phyloP scores from a whole-genome alignment of 1,140 invertebrate species.

The Melipona quadrifasciata region DNA sequence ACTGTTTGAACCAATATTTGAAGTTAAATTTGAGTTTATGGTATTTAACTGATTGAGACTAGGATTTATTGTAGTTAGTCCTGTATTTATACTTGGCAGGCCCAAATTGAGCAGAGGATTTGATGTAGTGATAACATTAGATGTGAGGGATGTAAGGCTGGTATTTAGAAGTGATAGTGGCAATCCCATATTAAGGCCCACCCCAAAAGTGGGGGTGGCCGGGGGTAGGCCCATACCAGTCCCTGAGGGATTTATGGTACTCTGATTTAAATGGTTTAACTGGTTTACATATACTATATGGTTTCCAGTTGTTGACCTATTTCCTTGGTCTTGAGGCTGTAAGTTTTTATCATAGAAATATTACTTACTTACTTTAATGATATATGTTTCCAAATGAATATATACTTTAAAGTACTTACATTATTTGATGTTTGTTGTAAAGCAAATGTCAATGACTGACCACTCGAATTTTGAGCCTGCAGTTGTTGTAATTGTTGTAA shows the following conservation, averaged over 20 bases:
- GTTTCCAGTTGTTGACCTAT: slow-evolving; percentile 79
- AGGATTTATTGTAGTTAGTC: slow-evolving; percentile 79
- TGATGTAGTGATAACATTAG: slow-evolving; percentile 81
- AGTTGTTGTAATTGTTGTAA: slow-evolving; percentile 82
- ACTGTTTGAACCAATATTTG: slow-evolving; percentile 78
- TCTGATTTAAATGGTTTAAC: slow-evolving; percentile 80
- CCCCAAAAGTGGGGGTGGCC: slow-evolving; percentile 82
- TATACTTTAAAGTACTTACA: slow-evolving; percentile 64
- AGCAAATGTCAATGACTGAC: slow-evolving; percentile 81
- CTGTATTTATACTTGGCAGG: slow-evolving; percentile 78
- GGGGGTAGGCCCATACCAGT: slow-evolving; percentile 82
- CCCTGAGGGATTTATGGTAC: slow-evolving; percentile 80
- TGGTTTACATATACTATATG: slow-evolving; percentile 81
- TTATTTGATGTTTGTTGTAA: slow-evolving; percentile 80
- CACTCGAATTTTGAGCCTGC: slow-evolving; percentile 80
- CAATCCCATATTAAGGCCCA: slow-evolving; percentile 82
- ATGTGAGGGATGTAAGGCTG: slow-evolving; percentile 79
- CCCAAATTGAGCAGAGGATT: slow-evolving; percentile 81
- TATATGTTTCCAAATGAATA: not conserved
- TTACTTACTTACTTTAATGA: not conserved
- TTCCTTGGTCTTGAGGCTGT: slow-evolving; percentile 77
- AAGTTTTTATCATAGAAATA: slow-evolving; percentile 26
- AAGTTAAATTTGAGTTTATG: slow-evolving; percentile 77
- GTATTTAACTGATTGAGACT: slow-evolving; percentile 79
- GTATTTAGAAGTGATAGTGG: slow-evolving; percentile 80